phyloP scores from a whole-genome alignment of 2,797 vertebrate species.

The Neosilurus hyrtlii region DNA sequence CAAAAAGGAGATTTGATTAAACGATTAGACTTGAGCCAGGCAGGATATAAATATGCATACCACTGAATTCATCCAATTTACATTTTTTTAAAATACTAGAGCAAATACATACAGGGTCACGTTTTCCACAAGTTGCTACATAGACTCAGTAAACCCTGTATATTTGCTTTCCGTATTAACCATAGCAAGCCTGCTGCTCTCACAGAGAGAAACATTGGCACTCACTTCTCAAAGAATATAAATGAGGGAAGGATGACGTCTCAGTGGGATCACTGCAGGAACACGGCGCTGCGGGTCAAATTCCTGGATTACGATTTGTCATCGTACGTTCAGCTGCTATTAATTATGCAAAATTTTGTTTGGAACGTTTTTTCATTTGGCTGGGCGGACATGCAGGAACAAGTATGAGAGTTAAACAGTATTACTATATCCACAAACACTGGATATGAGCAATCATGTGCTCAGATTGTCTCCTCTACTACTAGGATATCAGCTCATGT shows the following conservation, averaged over 20 bases:
- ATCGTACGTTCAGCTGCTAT: neutral
- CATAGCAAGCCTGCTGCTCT: neutral
- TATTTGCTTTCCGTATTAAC: slow-evolving; percentile 13
- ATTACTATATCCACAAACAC: neutral
- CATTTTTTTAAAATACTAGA: neutral
- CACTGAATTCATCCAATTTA: neutral
- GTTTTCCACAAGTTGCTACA: neutral
- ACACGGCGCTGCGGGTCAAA: slow-evolving; percentile 13
- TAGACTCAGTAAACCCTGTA: neutral
- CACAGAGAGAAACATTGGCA: slow-evolving; percentile 2
- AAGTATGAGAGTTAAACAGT: neutral
- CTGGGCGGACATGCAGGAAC: neutral
- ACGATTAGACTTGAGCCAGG: neutral
- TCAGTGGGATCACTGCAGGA: slow-evolving; percentile 1
- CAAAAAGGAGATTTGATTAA: neutral
- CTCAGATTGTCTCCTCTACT: too few relatives aligned
- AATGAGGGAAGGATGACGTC: slow-evolving; percentile 16
- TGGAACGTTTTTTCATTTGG: slow-evolving; percentile 4
- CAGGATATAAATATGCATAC: neutral
- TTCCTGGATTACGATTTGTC: neutral
- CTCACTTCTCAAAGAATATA: slow-evolving; percentile 7
- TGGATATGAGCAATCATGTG: too few relatives aligned
- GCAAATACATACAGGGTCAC: neutral
- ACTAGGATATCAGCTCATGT: too few relatives aligned
- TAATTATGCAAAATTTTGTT: slow-evolving; percentile 8